A percentile compares a stretch with the other conserved stretches of the same genome.
Conservation (phyloP, 2,797 vertebrate genomes). For the Morelia viridis region DNA sequence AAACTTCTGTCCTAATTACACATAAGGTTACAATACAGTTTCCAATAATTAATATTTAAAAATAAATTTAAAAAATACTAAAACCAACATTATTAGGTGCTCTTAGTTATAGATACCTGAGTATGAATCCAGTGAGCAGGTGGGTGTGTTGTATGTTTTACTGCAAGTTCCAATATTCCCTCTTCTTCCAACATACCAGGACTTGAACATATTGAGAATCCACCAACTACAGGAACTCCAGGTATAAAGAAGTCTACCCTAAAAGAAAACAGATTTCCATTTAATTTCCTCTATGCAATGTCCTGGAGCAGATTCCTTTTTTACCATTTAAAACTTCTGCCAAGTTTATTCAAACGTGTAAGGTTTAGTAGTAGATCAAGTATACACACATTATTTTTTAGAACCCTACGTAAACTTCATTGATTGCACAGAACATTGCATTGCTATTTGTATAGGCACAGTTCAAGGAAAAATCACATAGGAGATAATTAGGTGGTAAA, state of each 20-base stretch:
- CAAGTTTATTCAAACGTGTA: neutral
- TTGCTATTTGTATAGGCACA: neutral
- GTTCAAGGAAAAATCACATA: neutral
- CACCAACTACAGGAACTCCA: slow-evolving; percentile 86
- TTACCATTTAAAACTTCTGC: neutral
- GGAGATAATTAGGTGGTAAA: neutral
- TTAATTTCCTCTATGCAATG: neutral
- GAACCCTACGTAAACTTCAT: neutral
- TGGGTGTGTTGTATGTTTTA: slow-evolving; percentile 86
- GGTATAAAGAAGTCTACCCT: slow-evolving; percentile 96
- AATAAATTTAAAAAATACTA: neutral
- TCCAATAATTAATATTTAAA: neutral
- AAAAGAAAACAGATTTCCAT: slow-evolving; percentile 34
- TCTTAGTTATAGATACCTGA: slow-evolving; percentile 71
- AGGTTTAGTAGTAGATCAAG: neutral
- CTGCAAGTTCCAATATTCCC: slow-evolving; percentile 86
- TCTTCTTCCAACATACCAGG: slow-evolving; percentile 84
- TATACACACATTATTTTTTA: neutral
- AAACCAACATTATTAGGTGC: neutral
- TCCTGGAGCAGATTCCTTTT: neutral
- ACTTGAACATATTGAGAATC: slow-evolving; percentile 95
- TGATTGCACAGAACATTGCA: neutral
- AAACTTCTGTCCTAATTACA: neutral
- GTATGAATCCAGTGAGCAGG: slow-evolving; percentile 93
- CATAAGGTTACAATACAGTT: neutral